Percentiles rank a stretch among this genome's conserved stretches.
phyloP scores from a whole-genome alignment of 2,113 vertebrate genomes.

The Cnemophilus loriae region DNA sequence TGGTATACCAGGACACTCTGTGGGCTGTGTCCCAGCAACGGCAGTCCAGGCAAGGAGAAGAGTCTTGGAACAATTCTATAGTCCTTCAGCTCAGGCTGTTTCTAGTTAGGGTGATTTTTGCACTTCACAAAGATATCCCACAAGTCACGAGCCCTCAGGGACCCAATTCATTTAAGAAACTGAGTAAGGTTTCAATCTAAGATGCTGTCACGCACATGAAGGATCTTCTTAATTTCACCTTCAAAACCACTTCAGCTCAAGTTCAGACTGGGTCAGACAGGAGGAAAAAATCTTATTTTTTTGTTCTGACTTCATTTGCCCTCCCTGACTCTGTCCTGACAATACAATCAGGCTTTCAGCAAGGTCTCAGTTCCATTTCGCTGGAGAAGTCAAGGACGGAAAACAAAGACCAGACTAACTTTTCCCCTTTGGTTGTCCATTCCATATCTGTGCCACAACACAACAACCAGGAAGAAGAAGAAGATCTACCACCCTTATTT shows the following conservation, averaged over 20 bases:
- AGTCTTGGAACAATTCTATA: neutral
- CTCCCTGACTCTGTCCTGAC: neutral
- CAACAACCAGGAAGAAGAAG: neutral
- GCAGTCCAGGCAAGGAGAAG: neutral
- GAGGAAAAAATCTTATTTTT: neutral
- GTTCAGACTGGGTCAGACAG: neutral
- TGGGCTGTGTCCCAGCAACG: neutral
- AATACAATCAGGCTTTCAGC: neutral
- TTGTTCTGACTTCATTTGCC: neutral
- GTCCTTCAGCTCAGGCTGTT: neutral
- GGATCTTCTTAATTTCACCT: conserved; percentile 30
- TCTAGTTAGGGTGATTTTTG: neutral
- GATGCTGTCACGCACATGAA: conserved; percentile 28
- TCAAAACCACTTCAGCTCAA: neutral
- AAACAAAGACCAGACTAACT: neutral
- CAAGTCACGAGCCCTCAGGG: neutral
- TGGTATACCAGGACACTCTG: neutral
- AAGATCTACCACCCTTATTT: neutral
- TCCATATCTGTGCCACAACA: neutral
- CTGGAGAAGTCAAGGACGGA: neutral
- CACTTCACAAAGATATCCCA: neutral
- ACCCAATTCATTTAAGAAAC: neutral
- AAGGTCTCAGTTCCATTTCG: neutral
- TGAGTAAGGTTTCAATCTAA: neutral
- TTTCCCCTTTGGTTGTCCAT: neutral